These are phyloP conservation scores for Herminia tarsipennalis DNA, from an alignment of 2,888 invertebrate species.

Conservation along the genomic window DNA sequence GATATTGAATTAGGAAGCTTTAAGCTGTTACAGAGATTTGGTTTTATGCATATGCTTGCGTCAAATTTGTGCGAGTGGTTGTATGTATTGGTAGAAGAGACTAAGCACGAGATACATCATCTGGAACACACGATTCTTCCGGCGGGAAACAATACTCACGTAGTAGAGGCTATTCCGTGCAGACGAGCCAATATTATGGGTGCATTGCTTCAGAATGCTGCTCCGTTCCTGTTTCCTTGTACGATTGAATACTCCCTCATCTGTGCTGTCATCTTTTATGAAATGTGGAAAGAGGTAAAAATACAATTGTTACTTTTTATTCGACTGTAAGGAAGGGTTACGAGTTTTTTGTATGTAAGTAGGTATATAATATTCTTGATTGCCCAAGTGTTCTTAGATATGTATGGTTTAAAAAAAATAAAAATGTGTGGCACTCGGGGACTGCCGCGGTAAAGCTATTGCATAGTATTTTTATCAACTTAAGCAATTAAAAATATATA, in stretches of 20 bases:
- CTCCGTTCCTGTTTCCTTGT: constrained; percentile 95
- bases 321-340: too few species aligned
- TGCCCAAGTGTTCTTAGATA: too few species aligned
- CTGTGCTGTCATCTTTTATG: constrained; percentile 94
- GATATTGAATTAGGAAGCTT: constrained; percentile 86
- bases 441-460: too few species aligned
- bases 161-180: constrained; percentile 68
- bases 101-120: constrained; percentile 94
- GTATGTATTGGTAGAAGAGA: constrained; percentile 94
- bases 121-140: constrained; percentile 79
- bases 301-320: too few species aligned
- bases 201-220: constrained; percentile 88
- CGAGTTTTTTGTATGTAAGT: too few species aligned
- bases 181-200: constrained; percentile 89
- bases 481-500: too few species aligned
- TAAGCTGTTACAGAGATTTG: constrained; percentile 92
- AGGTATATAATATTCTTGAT: too few species aligned
- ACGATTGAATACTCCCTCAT: constrained; percentile 96
- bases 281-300: constrained; percentile 95
- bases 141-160: constrained; percentile 45
- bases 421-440: too few species aligned
- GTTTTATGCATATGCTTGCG: constrained; percentile 97
- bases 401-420: too few species aligned
- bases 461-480: too few species aligned
- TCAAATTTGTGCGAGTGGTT: constrained; percentile 97